Base-by-base conservation (phyloP, 2,888 invertebrate species). In the Siphlonurus alternatus region DNA sequence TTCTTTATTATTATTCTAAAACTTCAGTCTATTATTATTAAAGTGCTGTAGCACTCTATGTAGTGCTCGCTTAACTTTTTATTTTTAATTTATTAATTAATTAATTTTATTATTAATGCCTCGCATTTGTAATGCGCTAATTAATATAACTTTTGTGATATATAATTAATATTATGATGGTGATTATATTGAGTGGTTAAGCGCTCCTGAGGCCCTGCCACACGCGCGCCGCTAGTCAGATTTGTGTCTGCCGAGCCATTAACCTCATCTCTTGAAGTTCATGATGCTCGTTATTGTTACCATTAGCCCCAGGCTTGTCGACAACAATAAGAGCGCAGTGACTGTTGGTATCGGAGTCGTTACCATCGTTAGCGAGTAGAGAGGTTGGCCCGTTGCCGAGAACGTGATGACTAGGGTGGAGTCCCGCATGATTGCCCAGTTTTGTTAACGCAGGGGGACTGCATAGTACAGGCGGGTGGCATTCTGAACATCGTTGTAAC, bases 211-310 rank as follows among this genome's bases (percentile, higher is more conserved):
- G 38, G 5, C 38, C 38, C 38, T 15, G 38, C 38, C 38, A 38
- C 5, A 38, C 38, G 5, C 69, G 68, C 59, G 67, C 66, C 67
- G 70, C 70, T 71, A 71, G 72, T 73, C 72, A 72, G 70, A 72
- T 71, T 65, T 71, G 70, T 65, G 70, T 71, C 62, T 70, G 67
- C 64, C 67, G 59, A 25, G 65, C 67, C 65, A 70, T 67, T 65
- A 70, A 66, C 66, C 68, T 66, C 59, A 71, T 68, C 63, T 71
- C 69, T 59, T 69, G 70, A 25, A 88, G 81, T 76, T 89, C 88
- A 62, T 86, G 81, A 82, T 88, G 82, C 75, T 89, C 88, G 76
- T 87, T 88, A 75, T 87, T 88, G 76, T 87, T 87, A 63, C 86
- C 86, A 75, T 86, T 87, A 66, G 83, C 83, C 5, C 68, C 66